Conservation (phyloP, 2,888 invertebrate species). For the Xestia ashworthii region DNA sequence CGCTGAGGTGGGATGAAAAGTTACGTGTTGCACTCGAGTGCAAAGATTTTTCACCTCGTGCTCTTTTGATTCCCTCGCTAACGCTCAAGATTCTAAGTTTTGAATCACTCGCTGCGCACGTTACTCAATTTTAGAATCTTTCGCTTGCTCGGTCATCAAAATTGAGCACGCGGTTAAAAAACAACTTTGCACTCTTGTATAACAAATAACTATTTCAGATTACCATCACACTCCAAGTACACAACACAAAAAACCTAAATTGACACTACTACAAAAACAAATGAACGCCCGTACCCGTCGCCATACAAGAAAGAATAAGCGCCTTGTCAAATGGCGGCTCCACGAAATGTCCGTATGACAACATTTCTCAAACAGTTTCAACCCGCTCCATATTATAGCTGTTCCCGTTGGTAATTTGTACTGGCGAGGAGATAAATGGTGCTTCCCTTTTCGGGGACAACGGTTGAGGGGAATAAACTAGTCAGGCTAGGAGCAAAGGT, state of each 20-base stretch:
- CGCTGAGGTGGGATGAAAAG: too few relatives aligned
- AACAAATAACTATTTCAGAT: too few relatives aligned
- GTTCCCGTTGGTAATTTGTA: constrained; percentile 66
- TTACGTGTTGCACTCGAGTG: too few relatives aligned
- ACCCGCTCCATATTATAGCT: constrained; percentile 53
- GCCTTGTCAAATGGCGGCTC: constrained; percentile 50
- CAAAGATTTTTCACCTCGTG: too few relatives aligned
- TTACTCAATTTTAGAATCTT: too few relatives aligned
- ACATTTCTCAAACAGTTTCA: constrained; percentile 64
- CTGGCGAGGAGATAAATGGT: constrained; percentile 67
- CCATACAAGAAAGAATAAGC: constrained; percentile 47
- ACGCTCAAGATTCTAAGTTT: too few relatives aligned
- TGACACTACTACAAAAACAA: constrained; percentile 17
- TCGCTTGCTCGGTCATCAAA: too few relatives aligned
- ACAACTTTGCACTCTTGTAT: too few relatives aligned
- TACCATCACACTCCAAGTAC: neutral
- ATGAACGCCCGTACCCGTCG: constrained; percentile 24
- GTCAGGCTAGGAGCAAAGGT: constrained; percentile 58
- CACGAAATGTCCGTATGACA: constrained; percentile 56
- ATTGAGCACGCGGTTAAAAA: too few relatives aligned
- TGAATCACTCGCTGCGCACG: too few relatives aligned
- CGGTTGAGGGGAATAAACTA: constrained; percentile 65
- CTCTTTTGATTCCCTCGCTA: too few relatives aligned
- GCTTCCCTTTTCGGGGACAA: constrained; percentile 64
- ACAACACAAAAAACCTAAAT: neutral